Evolutionary conservation across 2,797 vertebrate genomes (phyloP).

Genomic region (Acanthurus tractus): DNA sequence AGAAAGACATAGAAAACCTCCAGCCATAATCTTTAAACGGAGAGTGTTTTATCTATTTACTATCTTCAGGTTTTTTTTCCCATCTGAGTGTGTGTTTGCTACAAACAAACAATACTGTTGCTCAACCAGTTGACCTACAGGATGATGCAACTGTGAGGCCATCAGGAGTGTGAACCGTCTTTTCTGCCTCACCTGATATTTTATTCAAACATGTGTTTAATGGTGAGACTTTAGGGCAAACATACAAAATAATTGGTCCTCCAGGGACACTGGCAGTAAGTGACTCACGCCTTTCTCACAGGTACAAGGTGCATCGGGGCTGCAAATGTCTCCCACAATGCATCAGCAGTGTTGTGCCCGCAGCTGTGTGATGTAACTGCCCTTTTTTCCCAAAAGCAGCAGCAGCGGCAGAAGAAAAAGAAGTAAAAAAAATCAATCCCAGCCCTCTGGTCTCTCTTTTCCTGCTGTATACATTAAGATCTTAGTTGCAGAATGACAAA

Average conservation of each 20-base stretch:
- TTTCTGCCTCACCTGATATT: conserved; percentile 55
- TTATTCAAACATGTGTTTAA: conserved; percentile 68
- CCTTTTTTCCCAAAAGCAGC: conserved; percentile 26
- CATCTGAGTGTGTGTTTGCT: conserved; percentile 1
- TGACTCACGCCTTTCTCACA: conserved; percentile 64
- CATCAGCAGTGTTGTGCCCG: conserved; percentile 47
- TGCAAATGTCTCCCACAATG: conserved; percentile 63
- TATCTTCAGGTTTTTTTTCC: not conserved
- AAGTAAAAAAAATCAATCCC: conserved; percentile 41
- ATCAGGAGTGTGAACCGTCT: conserved; percentile 35
- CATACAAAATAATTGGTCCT: conserved; percentile 81
- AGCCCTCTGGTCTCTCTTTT: conserved; percentile 5
- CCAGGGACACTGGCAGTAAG: conserved; percentile 65
- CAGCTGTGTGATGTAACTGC: conserved; percentile 60
- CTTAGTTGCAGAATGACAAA: not conserved
- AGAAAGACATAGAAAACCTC: not conserved
- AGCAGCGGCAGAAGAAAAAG: conserved; percentile 22
- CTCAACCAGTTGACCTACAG: conserved; percentile 4
- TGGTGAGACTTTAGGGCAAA: conserved; percentile 73
- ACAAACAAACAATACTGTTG: conserved; percentile 27
- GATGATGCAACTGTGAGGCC: conserved; percentile 48
- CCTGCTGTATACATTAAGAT: conserved; percentile 18
- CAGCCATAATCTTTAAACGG: not conserved
- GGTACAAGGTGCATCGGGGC: conserved; percentile 46
- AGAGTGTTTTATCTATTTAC: conserved; percentile 27